Percentiles rank a stretch among this genome's conserved stretches.
phyloP scores from a whole-genome alignment of 2,797 vertebrate species.

The Tapirus indicus region DNA sequence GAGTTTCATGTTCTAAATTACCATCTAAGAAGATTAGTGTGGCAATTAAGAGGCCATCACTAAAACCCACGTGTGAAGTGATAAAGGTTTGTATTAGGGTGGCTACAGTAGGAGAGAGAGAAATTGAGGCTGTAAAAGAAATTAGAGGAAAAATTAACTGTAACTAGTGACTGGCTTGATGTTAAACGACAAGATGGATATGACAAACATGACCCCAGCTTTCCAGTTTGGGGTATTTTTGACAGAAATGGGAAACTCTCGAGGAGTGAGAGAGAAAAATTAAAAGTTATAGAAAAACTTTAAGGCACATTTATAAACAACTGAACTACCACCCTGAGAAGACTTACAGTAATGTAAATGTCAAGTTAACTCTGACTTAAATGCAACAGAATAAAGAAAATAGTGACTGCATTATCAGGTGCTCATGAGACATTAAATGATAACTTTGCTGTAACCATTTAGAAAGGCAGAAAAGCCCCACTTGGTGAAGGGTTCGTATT shows the following conservation, averaged over 20 bases:
- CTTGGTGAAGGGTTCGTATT: background rate
- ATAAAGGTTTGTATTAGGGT: background rate
- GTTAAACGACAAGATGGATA: constrained; percentile 23
- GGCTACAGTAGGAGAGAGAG: background rate
- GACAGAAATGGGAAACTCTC: constrained; percentile 22
- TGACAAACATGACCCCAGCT: constrained; percentile 29
- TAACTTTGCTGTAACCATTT: constrained; percentile 17
- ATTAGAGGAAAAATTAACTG: constrained; percentile 29
- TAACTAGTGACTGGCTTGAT: background rate
- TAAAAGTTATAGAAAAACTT: constrained; percentile 6
- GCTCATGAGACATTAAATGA: constrained; percentile 43
- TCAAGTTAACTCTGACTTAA: constrained; percentile 60
- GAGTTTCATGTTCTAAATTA: constrained; percentile 16
- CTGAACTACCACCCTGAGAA: constrained; percentile 33
- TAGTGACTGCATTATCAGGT: constrained; percentile 6
- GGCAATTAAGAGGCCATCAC: constrained; percentile 4
- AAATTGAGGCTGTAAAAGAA: constrained; percentile 29
- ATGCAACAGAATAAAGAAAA: constrained; percentile 61
- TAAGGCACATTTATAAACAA: constrained; percentile 18
- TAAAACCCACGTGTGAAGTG: constrained; percentile 21
- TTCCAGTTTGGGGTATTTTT: background rate
- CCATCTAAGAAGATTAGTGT: constrained; percentile 1
- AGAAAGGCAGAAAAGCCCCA: constrained; percentile 12
- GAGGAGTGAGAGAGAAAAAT: constrained; percentile 22
- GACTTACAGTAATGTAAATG: constrained; percentile 12